A percentile compares a stretch with the other conserved stretches of the same genome.
Conservation (phyloP, 2,113 vertebrate species). For the Leptosomus discolor region DNA sequence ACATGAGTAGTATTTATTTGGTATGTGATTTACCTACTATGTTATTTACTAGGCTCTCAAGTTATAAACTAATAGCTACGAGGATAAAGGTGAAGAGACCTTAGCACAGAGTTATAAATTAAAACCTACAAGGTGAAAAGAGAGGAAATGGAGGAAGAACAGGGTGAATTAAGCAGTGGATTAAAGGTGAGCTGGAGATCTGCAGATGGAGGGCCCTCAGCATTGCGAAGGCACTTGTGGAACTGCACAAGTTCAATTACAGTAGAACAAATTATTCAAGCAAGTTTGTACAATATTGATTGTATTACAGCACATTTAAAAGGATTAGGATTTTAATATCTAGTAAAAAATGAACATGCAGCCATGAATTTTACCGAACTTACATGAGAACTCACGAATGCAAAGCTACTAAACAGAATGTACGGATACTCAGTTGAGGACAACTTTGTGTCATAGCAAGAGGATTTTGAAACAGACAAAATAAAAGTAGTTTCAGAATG, state of each 20-base stretch:
- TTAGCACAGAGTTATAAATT: not conserved
- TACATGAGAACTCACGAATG: not conserved
- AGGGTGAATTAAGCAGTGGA: not conserved
- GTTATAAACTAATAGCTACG: not conserved
- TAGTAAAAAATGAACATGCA: not conserved
- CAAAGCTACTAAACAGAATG: not conserved
- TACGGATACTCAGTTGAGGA: not conserved
- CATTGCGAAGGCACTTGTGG: not conserved
- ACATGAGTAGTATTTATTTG: not conserved
- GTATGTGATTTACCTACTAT: not conserved
- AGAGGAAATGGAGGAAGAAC: not conserved
- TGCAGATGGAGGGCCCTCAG: not conserved
- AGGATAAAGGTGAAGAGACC: not conserved
- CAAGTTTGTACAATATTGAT: not conserved
- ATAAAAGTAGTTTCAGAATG: not conserved
- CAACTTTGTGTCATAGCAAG: not conserved
- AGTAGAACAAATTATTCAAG: not conserved
- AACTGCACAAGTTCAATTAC: not conserved
- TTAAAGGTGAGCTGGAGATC: not conserved
- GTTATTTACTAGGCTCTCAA: not conserved
- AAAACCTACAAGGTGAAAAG: not conserved
- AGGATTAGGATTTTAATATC: not conserved
- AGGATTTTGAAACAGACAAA: not conserved
- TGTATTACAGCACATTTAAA: not conserved
- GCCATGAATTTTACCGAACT: not conserved